A percentile compares a stretch with the other conserved stretches of the same genome.
These are phyloP conservation scores for Ptyas mucosa DNA, from an alignment of 2,113 vertebrate genomes.

Conservation along the genomic window DNA sequence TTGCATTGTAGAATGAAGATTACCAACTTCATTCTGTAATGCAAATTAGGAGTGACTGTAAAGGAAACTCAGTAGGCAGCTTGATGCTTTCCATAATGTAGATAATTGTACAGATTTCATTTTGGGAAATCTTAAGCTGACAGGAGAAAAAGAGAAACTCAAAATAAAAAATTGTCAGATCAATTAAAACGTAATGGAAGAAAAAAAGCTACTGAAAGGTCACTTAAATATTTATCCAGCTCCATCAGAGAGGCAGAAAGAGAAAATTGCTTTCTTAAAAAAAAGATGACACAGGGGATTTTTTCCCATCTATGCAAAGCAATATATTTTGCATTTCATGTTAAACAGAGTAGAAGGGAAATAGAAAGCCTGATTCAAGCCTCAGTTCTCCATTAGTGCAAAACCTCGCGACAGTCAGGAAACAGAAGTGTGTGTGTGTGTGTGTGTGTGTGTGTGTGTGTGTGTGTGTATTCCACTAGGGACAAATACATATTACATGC, in stretches of 20 bases:
- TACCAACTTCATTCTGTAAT: background rate
- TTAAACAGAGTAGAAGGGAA: background rate
- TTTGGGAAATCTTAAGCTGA: background rate
- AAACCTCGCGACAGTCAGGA: background rate
- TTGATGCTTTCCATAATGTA: background rate
- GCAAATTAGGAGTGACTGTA: background rate
- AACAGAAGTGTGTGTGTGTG: background rate
- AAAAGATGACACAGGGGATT: slow-evolving; percentile 51
- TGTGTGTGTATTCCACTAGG: background rate
- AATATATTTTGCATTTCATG: rapidly evolving
- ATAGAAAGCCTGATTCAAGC: background rate
- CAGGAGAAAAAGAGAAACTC: slow-evolving; percentile 2
- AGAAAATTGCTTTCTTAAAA: slow-evolving; percentile 60
- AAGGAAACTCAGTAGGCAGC: background rate
- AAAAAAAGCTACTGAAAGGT: slow-evolving; percentile 53
- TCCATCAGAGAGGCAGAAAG: slow-evolving; percentile 50
- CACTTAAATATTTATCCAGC: slow-evolving; percentile 59
- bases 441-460: background rate
- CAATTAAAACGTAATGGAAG: slow-evolving; percentile 42
- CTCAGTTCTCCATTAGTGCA: background rate
- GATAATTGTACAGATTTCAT: rapidly evolving
- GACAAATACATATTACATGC: background rate
- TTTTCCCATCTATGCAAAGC: slow-evolving; percentile 41
- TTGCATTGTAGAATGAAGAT: background rate
- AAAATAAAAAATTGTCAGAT: slow-evolving; percentile 46